Conservation (phyloP, 2,797 vertebrate genomes). For the Falco rusticolus region DNA sequence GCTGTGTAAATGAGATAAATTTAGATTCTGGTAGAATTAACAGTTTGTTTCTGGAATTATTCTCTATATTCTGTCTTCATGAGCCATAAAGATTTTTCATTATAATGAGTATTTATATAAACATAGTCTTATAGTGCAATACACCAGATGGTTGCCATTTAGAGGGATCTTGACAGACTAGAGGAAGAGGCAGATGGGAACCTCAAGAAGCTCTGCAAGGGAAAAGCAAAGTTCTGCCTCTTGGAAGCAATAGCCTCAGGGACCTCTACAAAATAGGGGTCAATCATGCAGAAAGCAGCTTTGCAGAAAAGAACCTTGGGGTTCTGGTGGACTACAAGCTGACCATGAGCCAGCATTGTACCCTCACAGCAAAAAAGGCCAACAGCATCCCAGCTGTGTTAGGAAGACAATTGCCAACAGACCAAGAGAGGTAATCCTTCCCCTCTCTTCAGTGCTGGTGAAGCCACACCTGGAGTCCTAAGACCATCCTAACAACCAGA, state of each 20-base stretch:
- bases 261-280: background rate
- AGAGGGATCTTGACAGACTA: background rate
- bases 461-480: background rate
- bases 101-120: slow-evolving; percentile 29
- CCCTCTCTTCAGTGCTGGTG: fast-evolving
- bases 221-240: background rate
- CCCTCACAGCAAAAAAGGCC: background rate
- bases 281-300: background rate
- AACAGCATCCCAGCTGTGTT: background rate
- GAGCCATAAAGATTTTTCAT: background rate
- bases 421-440: background rate
- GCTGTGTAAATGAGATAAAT: background rate
- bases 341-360: background rate
- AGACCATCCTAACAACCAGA: background rate
- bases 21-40: background rate
- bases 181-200: background rate
- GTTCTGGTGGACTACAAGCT: background rate
- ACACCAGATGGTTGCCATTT: background rate
- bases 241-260: background rate
- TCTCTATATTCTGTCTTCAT: background rate
- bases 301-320: background rate
- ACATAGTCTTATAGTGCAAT: background rate
- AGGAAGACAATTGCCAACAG: background rate
- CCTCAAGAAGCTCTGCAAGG: background rate
- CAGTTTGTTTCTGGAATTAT: background rate